A percentile compares a stretch with the other conserved stretches of the same genome.
phyloP scores from a whole-genome alignment of 1,140 invertebrate genomes.

The Pomacea maculata region DNA sequence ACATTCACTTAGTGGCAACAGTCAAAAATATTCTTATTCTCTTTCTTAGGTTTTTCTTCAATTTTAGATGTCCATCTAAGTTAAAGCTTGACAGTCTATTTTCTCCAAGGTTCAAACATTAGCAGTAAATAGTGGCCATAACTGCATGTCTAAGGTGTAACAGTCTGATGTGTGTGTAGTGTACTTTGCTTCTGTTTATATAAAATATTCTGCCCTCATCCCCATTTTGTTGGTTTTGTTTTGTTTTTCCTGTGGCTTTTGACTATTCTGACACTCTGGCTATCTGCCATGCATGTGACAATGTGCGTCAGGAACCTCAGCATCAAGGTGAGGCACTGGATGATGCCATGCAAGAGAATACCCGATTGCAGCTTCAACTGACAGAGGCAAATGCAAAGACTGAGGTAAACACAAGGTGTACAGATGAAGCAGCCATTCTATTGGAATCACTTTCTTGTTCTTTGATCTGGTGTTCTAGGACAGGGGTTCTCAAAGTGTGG shows the following conservation, averaged over 20 bases:
- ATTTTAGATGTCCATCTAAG: no score
- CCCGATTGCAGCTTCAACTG: conserved; percentile 29
- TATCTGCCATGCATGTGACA: not conserved
- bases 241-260: not conserved
- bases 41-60: no score
- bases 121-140: no score
- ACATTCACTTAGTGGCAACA: no score
- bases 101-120: no score
- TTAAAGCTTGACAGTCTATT: no score
- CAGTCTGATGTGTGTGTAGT: no score
- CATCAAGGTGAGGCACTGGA: conserved; percentile 25
- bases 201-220: not conserved
- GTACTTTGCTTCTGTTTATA: not conserved
- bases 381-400: conserved; percentile 31
- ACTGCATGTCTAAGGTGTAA: not conserved
- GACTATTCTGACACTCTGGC: not conserved
- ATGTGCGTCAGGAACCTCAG: conserved; percentile 20
- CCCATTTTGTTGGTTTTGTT: not conserved
- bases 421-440: no score
- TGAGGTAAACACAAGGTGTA: conserved; percentile 30
- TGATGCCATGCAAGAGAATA: conserved; percentile 27
- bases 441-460: no score
- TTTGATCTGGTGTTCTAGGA: no score
- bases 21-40: no score
- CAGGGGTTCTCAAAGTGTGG: no score